Evolutionary conservation across 1,140 invertebrate genomes (phyloP).

Genomic region (Aphidius ervi): DNA sequence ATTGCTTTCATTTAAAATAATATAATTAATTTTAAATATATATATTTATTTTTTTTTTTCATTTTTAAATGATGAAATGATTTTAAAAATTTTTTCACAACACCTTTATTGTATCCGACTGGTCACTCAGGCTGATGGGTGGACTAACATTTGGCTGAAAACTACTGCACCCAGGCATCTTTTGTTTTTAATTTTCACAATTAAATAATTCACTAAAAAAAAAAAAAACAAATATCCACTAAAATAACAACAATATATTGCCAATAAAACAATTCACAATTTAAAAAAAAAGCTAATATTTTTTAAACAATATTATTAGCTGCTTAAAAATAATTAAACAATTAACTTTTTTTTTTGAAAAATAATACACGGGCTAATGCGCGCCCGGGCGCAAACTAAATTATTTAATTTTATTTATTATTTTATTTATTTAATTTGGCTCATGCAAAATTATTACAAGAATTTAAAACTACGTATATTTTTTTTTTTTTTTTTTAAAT

Average conservation of each 20-base stretch:
- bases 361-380: neutral
- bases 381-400: constrained; percentile 10
- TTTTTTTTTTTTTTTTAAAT: too few species aligned
- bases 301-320: too few species aligned
- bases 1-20: too few species aligned
- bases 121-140: constrained; percentile 70
- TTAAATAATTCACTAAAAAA: neutral
- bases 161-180: constrained; percentile 62
- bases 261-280: neutral
- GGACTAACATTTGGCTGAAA: constrained; percentile 67
- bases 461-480: neutral
- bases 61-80: neutral
- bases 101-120: constrained; percentile 77
- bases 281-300: too few species aligned
- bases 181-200: constrained; percentile 9
- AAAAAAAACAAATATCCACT: neutral
- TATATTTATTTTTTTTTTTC: neutral
- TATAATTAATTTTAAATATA: too few species aligned
- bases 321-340: neutral
- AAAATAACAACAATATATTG: neutral
- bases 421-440: neutral
- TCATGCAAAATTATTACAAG: neutral
- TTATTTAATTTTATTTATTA: neutral
- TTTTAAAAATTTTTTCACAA: neutral
- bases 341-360: neutral